Conservation (phyloP, 92 coral and sea anemone genomes). For the Actinernus sp. region DNA sequence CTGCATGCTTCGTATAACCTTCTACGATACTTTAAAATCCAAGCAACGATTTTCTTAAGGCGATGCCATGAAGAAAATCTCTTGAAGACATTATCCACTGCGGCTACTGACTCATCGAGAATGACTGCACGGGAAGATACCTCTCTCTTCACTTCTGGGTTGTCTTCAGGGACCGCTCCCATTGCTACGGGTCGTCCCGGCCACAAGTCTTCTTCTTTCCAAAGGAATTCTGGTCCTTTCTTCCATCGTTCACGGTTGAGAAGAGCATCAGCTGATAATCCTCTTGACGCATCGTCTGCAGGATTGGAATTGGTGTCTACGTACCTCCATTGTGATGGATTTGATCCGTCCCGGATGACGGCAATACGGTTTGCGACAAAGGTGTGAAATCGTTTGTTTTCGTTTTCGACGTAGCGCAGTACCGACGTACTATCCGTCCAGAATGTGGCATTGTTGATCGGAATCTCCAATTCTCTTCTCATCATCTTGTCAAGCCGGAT, state of each 20-base stretch:
- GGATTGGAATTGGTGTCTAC: conserved; percentile 51
- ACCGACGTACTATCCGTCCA: conserved; percentile 7
- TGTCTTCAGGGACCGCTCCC: conserved; percentile 44
- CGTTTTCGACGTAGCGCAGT: neutral
- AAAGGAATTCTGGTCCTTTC: conserved; percentile 63
- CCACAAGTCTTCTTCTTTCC: conserved; percentile 61
- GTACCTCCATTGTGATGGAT: conserved; percentile 17
- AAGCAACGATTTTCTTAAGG: conserved; percentile 35
- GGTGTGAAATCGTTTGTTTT: neutral
- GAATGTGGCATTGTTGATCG: neutral
- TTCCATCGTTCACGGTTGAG: conserved; percentile 49
- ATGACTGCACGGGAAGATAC: too few species aligned
- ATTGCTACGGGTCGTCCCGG: conserved; percentile 54
- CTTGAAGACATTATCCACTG: conserved; percentile 13
- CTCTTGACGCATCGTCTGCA: conserved; percentile 72
- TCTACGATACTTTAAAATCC: conserved; percentile 21
- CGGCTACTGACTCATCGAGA: too few species aligned
- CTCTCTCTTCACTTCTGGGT: conserved; percentile 69
- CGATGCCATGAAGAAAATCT: conserved; percentile 22
- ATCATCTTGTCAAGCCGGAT: neutral
- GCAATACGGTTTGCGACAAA: conserved; percentile 5
- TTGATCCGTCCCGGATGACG: neutral
- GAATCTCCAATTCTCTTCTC: neutral
- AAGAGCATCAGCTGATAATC: conserved; percentile 17
- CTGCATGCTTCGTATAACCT: conserved; percentile 12